Conservation (phyloP, 2,888 invertebrate species). For the Ochropacha duplaris region DNA sequence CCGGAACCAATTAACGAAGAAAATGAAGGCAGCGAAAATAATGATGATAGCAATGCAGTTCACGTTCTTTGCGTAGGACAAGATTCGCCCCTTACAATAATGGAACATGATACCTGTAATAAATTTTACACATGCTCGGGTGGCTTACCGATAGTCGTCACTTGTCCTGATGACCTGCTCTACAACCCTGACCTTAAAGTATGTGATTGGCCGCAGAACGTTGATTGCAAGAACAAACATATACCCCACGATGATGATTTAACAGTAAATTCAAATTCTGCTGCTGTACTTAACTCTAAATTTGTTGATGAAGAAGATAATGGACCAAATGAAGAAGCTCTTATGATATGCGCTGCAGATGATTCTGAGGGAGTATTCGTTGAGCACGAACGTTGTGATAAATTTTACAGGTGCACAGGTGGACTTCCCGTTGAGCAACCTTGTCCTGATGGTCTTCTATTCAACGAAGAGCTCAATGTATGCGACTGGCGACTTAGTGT, state of each 20-base stretch:
- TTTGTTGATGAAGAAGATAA: neutral
- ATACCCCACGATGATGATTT: neutral
- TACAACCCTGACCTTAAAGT: slow-evolving; percentile 20
- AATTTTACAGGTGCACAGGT: slow-evolving; percentile 28
- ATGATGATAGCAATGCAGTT: slow-evolving; percentile 4
- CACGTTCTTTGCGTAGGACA: slow-evolving; percentile 15
- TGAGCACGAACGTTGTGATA: slow-evolving; percentile 28
- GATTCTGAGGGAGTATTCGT: neutral
- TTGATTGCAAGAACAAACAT: neutral
- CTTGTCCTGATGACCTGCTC: slow-evolving; percentile 19
- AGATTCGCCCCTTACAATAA: slow-evolving; percentile 8
- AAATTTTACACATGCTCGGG: slow-evolving; percentile 29
- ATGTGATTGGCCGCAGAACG: slow-evolving; percentile 28
- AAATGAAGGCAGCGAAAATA: slow-evolving; percentile 3
- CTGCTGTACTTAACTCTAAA: too few species aligned
- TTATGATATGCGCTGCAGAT: neutral
- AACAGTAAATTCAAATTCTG: neutral
- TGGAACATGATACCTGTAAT: slow-evolving; percentile 27
- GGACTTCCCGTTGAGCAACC: slow-evolving; percentile 20
- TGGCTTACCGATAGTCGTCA: slow-evolving; percentile 19
- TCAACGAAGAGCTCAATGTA: slow-evolving; percentile 16
- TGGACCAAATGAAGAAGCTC: neutral
- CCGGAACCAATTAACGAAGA: slow-evolving; percentile 10
- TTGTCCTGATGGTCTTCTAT: slow-evolving; percentile 23
- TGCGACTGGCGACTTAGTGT: slow-evolving; percentile 32